A percentile compares a stretch with the other conserved stretches of the same genome.
phyloP scores from a whole-genome alignment of 2,797 vertebrate species.

The Notamacropus eugenii region DNA sequence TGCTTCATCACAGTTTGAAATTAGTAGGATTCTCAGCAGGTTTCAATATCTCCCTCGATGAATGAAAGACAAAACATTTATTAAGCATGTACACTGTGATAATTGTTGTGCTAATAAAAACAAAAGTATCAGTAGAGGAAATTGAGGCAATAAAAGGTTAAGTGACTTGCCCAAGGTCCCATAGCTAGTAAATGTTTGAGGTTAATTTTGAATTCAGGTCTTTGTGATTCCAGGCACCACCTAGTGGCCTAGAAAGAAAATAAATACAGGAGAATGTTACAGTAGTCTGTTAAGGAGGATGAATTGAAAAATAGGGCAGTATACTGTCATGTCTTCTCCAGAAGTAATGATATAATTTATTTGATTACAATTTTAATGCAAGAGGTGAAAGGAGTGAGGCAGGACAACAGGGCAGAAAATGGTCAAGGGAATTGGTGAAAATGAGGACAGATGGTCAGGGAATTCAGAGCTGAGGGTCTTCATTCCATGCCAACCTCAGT shows the following conservation, averaged over 20 bases:
- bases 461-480: not conserved
- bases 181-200: not conserved
- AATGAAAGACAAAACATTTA: not conserved
- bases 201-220: not conserved
- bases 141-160: not conserved
- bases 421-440: not conserved
- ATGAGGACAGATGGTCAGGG: not conserved
- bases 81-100: not conserved
- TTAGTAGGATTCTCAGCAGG: not conserved
- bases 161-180: not conserved
- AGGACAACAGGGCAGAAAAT: not conserved
- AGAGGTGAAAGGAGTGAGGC: not conserved
- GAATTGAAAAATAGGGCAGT: not conserved
- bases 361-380: not conserved
- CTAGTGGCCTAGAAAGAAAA: not conserved
- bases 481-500: not conserved
- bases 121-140: not conserved
- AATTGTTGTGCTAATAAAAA: not conserved
- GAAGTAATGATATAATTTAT: not conserved
- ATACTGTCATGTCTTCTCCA: not conserved
- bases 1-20: not conserved
- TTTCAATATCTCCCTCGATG: not conserved
- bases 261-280: not conserved
- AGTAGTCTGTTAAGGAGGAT: not conserved
- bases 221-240: not conserved